Evolutionary conservation across 2,888 invertebrate genomes (phyloP).

Genomic region (Carcina quercana): DNA sequence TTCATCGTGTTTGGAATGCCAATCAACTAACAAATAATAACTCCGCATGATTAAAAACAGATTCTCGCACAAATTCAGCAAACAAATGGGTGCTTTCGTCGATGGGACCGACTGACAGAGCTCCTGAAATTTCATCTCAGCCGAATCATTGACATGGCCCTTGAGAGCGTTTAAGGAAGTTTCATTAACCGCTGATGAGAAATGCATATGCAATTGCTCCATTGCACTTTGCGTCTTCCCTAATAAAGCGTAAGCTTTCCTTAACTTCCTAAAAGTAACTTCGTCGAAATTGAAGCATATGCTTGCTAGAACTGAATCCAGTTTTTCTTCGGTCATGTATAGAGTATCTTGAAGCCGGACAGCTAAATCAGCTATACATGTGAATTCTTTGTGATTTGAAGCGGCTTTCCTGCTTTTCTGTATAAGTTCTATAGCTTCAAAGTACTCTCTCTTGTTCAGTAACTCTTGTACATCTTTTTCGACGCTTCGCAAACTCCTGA

Average conservation of each 20-base stretch:
- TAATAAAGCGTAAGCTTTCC: slow-evolving; percentile 89
- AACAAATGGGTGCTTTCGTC: slow-evolving; percentile 74
- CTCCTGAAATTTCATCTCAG: slow-evolving; percentile 81
- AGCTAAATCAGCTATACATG: slow-evolving; percentile 91
- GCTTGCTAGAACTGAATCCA: slow-evolving; percentile 90
- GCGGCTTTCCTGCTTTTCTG: slow-evolving; percentile 92
- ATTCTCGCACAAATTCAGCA: slow-evolving; percentile 90
- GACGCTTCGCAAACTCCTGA: slow-evolving; percentile 79
- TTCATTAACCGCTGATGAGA: slow-evolving; percentile 92
- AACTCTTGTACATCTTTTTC: slow-evolving; percentile 89
- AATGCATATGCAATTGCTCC: slow-evolving; percentile 97
- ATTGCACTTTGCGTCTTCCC: slow-evolving; percentile 95
- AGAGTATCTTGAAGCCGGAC: slow-evolving; percentile 92
- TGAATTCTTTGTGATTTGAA: slow-evolving; percentile 87
- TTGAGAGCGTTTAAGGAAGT: slow-evolving; percentile 78
- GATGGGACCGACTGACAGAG: slow-evolving; percentile 78
- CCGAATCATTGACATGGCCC: slow-evolving; percentile 24
- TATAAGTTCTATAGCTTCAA: slow-evolving; percentile 91
- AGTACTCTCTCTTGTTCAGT: slow-evolving; percentile 88
- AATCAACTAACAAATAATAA: slow-evolving; percentile 83
- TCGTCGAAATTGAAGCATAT: slow-evolving; percentile 85
- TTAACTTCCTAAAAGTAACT: slow-evolving; percentile 85
- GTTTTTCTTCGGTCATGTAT: slow-evolving; percentile 91
- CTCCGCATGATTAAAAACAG: slow-evolving; percentile 87
- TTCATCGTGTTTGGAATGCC: slow-evolving; percentile 78